Base-by-base conservation (phyloP, 2,113 vertebrate genomes). In the Barbus barbus region DNA sequence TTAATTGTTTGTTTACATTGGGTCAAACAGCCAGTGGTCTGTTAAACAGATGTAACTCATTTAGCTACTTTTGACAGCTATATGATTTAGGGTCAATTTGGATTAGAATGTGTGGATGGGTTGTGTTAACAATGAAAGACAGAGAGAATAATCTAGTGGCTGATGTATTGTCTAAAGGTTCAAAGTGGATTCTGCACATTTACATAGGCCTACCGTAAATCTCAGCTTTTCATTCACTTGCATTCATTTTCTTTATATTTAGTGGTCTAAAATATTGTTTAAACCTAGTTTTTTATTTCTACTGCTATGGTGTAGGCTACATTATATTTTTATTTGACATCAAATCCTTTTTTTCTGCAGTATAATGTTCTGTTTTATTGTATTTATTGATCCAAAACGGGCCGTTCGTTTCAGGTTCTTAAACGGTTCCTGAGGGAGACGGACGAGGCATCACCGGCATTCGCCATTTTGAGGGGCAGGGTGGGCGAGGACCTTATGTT, bases 381-480 rank as follows among this genome's bases (percentile, higher is more conserved):
- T 71, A 38, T 41, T 16, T 16, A 16, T 48, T 16, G 3, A 74
- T 48, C n/a, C 4, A 28, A 74, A 74, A 3, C 1, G 1, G 72
- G 24, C 26, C 3, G 14, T 28, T 44, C 3, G 14, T 28, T 44
- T 18, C 38, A 28, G 38, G 26, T 53, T 65, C 4, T 61, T 22
- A 13, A 36, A 74, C 51, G 72, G 44, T 48, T 74, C 44, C 44
- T 53, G 31, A 18, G 31, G 81, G 63, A 83, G 69, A 65, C 72
- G 51, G 13, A 69, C 16, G 77, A 86, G 63, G 84, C 84, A 18
- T 82, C 73, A 72, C 46, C 56, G 80, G 41, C 65, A 69, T 78
- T 82, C 89, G 89, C 89, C 89, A 90, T 90, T 90, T 90, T 90
- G 85, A 88, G 87, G 89, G 89, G 88, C 89, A 89, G 84, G 84